These are phyloP conservation scores for Cyanoliseus patagonus DNA, from an alignment of 2,113 vertebrate genomes.

Conservation along the genomic window DNA sequence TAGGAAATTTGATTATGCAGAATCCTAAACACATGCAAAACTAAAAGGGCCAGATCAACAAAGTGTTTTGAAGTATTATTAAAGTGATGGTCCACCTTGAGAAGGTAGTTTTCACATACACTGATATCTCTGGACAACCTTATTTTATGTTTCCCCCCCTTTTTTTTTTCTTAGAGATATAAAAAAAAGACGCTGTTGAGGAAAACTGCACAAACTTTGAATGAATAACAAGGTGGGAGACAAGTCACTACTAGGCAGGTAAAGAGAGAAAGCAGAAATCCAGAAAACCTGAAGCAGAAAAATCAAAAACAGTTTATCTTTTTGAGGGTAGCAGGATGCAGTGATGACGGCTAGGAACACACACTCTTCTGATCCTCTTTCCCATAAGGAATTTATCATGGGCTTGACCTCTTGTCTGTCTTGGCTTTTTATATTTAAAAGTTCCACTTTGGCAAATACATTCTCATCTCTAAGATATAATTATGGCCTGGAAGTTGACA, in stretches of 20 bases:
- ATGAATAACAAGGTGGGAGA: background rate
- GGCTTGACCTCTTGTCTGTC: background rate
- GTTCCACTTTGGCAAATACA: background rate
- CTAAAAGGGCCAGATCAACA: background rate
- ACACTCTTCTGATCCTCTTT: background rate
- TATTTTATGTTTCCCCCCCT: background rate
- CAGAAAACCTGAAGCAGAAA: background rate
- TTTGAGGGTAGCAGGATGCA: background rate
- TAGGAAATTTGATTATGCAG: background rate
- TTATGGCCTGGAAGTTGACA: background rate
- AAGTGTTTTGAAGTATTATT: background rate
- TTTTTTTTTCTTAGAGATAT: background rate
- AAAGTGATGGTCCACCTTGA: background rate
- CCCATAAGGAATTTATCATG: background rate
- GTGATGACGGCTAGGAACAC: background rate
- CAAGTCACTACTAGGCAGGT: background rate
- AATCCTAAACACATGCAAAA: background rate
- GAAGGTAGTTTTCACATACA: background rate
- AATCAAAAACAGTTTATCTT: background rate
- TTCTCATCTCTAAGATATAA: slow-evolving; percentile 12
- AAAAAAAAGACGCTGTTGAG: background rate
- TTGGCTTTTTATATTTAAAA: slow-evolving; percentile 4
- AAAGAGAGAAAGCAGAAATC: background rate
- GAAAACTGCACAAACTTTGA: background rate
- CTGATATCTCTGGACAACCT: background rate